Conservation (phyloP, 2,888 invertebrate genomes). For the Drosophila acutilabella region DNA sequence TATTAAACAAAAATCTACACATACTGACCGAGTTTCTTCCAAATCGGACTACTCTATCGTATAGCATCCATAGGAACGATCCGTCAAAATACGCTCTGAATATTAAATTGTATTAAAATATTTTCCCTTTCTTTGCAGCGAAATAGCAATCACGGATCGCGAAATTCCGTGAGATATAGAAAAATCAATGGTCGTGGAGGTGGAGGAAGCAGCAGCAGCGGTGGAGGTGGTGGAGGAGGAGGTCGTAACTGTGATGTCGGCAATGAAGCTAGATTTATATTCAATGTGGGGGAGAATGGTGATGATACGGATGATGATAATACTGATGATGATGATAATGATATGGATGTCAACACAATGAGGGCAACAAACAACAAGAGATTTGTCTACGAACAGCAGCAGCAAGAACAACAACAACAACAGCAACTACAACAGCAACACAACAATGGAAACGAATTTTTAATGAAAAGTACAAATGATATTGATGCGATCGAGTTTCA, state of each 20-base stretch:
- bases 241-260: slow-evolving; percentile 21
- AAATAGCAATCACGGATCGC: slow-evolving; percentile 75
- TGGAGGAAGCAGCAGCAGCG: neutral
- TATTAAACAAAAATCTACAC: too few species aligned
- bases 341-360: slow-evolving; percentile 26
- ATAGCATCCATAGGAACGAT: too few species aligned
- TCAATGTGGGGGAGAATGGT: slow-evolving; percentile 65
- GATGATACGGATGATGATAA: slow-evolving; percentile 70
- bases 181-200: slow-evolving; percentile 68
- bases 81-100: too few species aligned
- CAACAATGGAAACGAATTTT: slow-evolving; percentile 69
- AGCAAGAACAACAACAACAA: slow-evolving; percentile 36
- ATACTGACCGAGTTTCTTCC: too few species aligned
- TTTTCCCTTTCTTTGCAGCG: slow-evolving; percentile 65
- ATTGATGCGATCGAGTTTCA: slow-evolving; percentile 77
- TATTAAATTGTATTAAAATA: too few species aligned
- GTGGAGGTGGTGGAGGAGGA: slow-evolving; percentile 1
- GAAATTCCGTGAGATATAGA: slow-evolving; percentile 82
- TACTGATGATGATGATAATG: slow-evolving; percentile 56
- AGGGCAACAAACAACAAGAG: slow-evolving; percentile 29
- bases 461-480: slow-evolving; percentile 74
- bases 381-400: slow-evolving; percentile 51
- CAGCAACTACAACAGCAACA: slow-evolving; percentile 38
- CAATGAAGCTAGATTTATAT: slow-evolving; percentile 70
- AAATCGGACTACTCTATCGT: too few species aligned